Evolutionary conservation across 2,113 vertebrate species (phyloP).

Genomic region (Cranoglanis bouderius): DNA sequence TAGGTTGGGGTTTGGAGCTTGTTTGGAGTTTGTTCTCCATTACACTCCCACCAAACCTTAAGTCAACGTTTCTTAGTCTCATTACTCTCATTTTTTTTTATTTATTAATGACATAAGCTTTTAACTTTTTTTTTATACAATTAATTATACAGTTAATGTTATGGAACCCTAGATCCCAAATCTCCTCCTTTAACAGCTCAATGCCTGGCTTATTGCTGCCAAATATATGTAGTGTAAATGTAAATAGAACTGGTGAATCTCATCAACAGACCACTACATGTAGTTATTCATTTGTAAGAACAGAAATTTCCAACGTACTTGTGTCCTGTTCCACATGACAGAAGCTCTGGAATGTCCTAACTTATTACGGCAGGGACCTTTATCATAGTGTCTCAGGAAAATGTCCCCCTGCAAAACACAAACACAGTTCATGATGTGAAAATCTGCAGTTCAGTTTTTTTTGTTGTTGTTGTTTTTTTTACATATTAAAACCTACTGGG

Average conservation of each 20-base stretch:
- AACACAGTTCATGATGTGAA: not conserved
- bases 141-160: not conserved
- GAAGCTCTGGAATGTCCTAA: slow-evolving; percentile 95
- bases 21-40: not conserved
- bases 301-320: slow-evolving; percentile 71
- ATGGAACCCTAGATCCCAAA: not conserved
- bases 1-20: not conserved
- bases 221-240: not conserved
- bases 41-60: not conserved
- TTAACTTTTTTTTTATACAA: not conserved
- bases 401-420: slow-evolving; percentile 85
- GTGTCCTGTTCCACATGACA: slow-evolving; percentile 96
- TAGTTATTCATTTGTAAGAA: not conserved
- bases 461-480: too few species aligned
- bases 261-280: not conserved
- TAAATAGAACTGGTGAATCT: not conserved
- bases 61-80: not conserved
- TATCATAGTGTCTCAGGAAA: slow-evolving; percentile 96
- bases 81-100: not conserved
- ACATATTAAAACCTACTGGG: not conserved
- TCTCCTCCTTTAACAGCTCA: not conserved
- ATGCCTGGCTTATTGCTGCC: not conserved
- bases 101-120: not conserved
- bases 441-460: too few species aligned
- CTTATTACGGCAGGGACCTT: slow-evolving; percentile 94